Base-by-base conservation (phyloP, 2,888 invertebrate genomes). In the Diarsia mendica region DNA sequence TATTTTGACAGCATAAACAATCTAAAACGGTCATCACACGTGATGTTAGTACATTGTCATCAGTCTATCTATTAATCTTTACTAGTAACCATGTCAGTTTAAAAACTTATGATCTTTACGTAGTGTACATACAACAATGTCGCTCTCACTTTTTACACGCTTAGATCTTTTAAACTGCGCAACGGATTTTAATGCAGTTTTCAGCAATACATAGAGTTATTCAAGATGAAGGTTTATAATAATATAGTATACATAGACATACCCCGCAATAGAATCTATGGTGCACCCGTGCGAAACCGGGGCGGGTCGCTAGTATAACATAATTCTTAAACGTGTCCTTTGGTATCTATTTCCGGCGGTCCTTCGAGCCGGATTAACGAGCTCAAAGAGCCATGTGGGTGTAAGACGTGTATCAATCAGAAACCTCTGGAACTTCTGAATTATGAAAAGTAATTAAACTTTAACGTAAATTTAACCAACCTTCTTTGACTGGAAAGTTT, bases 291-390 rank as follows among this genome's bases (percentile, higher is more conserved):
- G 39, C 39, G 6, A 39, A 39, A 4, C 6, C 39, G 39, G 39
- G 39, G 39, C 39, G 39, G 39, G 39, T 6, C 39, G 39, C 39
- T 39, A 39, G 39, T 11, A 51, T 13, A 49, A 44, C n/a, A n/a
- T 20, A n/a, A 49, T n/a, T 33, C n/a, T 20, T 49, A 33, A n/a
- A 33, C 28, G 18, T 60, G 49, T 67, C 18, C 5, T 33, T 33
- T n/a, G 39, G n/a, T 28, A 58, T 18, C 39, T 67, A 49, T 20
- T 51, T 58, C 3, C 15, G 15, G 46, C 75, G 58, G 76, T 64
- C 58, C 58, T 79, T 82, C 39, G 68, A 79, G 65, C 20, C 82
- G 58, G 39, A 75, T 51, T 8, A 5, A 53, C 9, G 39, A 63
- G n/a, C 8, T 23, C 63, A 6, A 44, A 44, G 3, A 3, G 23